phyloP scores from a whole-genome alignment of 2,888 invertebrate species.

The Oscheius myriophilus region DNA sequence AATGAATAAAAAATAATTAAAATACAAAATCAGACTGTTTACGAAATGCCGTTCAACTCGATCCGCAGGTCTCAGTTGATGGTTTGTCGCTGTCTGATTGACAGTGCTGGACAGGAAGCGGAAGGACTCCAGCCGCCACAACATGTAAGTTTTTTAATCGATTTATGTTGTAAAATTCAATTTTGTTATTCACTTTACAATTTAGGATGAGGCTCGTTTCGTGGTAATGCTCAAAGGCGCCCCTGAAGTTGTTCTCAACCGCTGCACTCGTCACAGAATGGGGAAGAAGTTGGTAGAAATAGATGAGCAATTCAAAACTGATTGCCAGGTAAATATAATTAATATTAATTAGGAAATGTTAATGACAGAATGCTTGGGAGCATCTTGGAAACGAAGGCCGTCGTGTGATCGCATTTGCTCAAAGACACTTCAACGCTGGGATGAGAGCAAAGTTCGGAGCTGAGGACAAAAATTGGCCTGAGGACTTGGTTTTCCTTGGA shows the following conservation, averaged over 20 bases:
- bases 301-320: conserved; percentile 54
- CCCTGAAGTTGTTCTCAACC: conserved; percentile 63
- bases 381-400: conserved; percentile 66
- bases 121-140: conserved; percentile 19
- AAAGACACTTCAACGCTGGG: conserved; percentile 59
- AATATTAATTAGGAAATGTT: neutral
- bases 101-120: conserved; percentile 28
- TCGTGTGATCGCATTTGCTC: conserved; percentile 68
- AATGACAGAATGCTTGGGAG: conserved; percentile 62
- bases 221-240: conserved; percentile 69
- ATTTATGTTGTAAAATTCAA: too few relatives aligned
- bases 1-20: neutral
- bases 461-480: conserved; percentile 44
- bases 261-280: conserved; percentile 52
- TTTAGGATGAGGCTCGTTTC: conserved; percentile 50
- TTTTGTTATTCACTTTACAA: neutral
- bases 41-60: conserved; percentile 69
- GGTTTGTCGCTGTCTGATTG: conserved; percentile 57
- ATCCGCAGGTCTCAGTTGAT: conserved; percentile 66
- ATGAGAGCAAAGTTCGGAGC: conserved; percentile 47
- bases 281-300: conserved; percentile 57
- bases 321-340: conserved; percentile 65
- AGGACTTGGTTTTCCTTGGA: conserved; percentile 66
- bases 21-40: conserved; percentile 44
- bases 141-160: conserved; percentile 21